Conservation (phyloP, 2,888 invertebrate species). For the Acanthosepion pharaonis region DNA sequence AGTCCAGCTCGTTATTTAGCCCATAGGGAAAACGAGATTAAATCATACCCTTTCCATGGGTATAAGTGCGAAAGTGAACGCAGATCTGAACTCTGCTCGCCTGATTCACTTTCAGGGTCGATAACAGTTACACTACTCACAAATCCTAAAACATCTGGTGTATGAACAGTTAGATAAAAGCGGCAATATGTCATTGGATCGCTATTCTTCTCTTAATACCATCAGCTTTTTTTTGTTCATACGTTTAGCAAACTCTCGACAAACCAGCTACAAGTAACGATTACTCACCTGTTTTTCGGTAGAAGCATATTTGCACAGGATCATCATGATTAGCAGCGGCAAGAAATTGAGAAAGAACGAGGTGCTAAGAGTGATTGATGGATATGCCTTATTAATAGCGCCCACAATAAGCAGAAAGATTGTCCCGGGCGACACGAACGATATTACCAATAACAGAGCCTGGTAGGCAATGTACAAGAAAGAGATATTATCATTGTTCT, state of each 20-base stretch:
- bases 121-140: too few species aligned
- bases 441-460: constrained; percentile 59
- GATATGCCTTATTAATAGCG: constrained; percentile 55
- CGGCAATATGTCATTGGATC: too few species aligned
- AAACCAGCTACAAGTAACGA: not conserved
- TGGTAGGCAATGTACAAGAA: constrained; percentile 68
- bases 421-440: constrained; percentile 88
- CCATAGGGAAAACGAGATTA: too few species aligned
- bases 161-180: too few species aligned
- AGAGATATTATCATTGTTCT: constrained; percentile 66
- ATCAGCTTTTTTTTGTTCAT: not conserved
- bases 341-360: constrained; percentile 76
- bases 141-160: too few species aligned
- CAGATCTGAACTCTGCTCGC: too few species aligned
- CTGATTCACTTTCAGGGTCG: too few species aligned
- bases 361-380: constrained; percentile 76
- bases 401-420: constrained; percentile 81
- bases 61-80: too few species aligned
- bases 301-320: constrained; percentile 62
- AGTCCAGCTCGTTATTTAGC: too few species aligned
- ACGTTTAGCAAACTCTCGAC: not conserved
- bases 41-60: too few species aligned
- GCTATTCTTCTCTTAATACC: too few species aligned
- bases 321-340: constrained; percentile 64
- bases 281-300: constrained; percentile 80